A percentile compares a stretch with the other conserved stretches of the same genome.
Evolutionary conservation across 2,888 invertebrate species (phyloP).

Genomic region (Tupiocoris notatus): DNA sequence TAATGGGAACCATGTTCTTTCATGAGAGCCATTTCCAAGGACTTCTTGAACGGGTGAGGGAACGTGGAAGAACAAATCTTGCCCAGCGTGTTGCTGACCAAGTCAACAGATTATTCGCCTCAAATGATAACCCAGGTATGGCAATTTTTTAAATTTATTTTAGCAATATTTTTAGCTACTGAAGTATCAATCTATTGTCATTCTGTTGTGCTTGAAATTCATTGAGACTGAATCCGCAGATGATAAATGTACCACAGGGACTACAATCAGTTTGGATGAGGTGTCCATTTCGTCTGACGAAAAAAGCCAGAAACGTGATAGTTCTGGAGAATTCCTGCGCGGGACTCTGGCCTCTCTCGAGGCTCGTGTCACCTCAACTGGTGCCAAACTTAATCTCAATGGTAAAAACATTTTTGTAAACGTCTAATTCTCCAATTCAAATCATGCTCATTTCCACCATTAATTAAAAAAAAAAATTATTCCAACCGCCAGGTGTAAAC

Average conservation of each 20-base stretch:
- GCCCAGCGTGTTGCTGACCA: conserved; percentile 74
- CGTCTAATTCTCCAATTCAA: background rate
- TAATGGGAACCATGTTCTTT: conserved; percentile 83
- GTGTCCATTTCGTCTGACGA: conserved; percentile 37
- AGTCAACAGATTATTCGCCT: conserved; percentile 54
- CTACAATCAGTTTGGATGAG: background rate
- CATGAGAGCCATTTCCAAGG: conserved; percentile 77
- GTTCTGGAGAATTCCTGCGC: conserved; percentile 47
- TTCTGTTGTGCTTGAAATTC: background rate
- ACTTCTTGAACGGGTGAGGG: conserved; percentile 71
- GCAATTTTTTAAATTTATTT: no score
- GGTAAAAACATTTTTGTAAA: background rate
- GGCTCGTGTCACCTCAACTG: conserved; percentile 42
- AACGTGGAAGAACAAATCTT: conserved; percentile 66
- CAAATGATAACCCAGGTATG: conserved; percentile 13
- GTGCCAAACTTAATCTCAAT: conserved; percentile 37
- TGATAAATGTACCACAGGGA: background rate
- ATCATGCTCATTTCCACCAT: background rate
- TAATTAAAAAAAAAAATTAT: background rate
- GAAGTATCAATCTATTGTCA: background rate
- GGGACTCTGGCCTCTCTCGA: conserved; percentile 49
- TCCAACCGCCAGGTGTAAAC: conserved; percentile 6
- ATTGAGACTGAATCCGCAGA: no score
- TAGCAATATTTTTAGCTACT: no score
- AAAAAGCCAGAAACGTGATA: conserved; percentile 42